Evolutionary conservation across 2,888 invertebrate genomes (phyloP), one percentile per base, ranked within the genome.

Genomic region (Mermis nigrescens): DNA sequence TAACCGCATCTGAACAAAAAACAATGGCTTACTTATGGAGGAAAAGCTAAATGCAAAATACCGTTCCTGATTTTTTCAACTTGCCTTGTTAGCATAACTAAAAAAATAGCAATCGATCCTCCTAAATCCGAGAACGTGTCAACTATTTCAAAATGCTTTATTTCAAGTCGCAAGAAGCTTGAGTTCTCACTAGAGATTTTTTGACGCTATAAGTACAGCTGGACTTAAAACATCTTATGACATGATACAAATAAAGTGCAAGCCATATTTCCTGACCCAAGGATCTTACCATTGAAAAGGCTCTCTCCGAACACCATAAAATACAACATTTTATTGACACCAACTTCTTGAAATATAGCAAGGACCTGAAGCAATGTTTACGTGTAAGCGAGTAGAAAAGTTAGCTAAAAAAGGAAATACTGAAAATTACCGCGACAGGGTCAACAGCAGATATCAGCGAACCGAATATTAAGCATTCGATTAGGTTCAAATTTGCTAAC

Each of bases 251-350:
- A 38, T 38, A 12, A 12, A 38, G 12, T 15, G 38, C 12, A 38
- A 38, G 12, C 38, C 38, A 38, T 38, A 38, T 19, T 19, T 38
- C 19, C n/a, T n/a, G n/a, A n/a, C 15, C 24, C 19, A 48, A 48
- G 24, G 7, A 19, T 12, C 38, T 24, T 67, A 77, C 78, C 79
- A 65, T 80, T 80, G 24, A 80, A 72, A 15, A 80, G 68, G 1
- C 78, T 78, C 67, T 80, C 80, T 31, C 80, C 80, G 68, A 80
- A 80, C 12, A 80, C 78, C 61, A 80, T 73, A 66, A 79, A 80
- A 65, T 80, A 80, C 28, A 80, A 70, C 65, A 76, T 75, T 64
- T 77, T 76, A 67, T 80, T 79, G 48, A 80, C 79, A 26, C 79
- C 79, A 24, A 80, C 71, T 66, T 79, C 77, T 66, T 76, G 75